phyloP scores from a whole-genome alignment of 2,888 invertebrate genomes.

The Eupithecia abbreviata region DNA sequence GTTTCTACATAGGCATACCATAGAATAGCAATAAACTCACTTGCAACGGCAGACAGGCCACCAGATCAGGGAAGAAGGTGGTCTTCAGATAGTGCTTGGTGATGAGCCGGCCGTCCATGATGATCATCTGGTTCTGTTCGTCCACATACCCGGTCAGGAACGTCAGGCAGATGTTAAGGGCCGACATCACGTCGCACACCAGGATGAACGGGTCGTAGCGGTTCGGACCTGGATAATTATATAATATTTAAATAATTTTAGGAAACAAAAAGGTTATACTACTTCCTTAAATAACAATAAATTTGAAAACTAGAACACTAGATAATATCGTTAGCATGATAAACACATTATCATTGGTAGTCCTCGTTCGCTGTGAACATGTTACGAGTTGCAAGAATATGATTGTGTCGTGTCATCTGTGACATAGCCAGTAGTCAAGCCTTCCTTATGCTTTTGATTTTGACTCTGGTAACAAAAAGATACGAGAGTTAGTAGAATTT shows the following conservation, averaged over 20 bases:
- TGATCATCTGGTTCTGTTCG: slow-evolving; percentile 55
- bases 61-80: slow-evolving; percentile 54
- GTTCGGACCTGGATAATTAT: slow-evolving; percentile 52
- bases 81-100: slow-evolving; percentile 55
- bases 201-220: slow-evolving; percentile 57
- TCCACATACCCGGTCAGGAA: slow-evolving; percentile 69
- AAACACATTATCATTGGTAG: too few species aligned
- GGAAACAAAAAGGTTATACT: not conserved
- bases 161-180: slow-evolving; percentile 56
- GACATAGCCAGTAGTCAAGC: too few species aligned
- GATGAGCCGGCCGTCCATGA: slow-evolving; percentile 57
- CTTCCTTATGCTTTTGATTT: too few species aligned
- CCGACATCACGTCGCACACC: slow-evolving; percentile 54
- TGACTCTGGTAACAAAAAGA: too few species aligned
- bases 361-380: too few species aligned
- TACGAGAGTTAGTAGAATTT: too few species aligned
- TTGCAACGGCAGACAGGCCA: slow-evolving; percentile 47
- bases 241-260: not conserved
- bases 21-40: not conserved
- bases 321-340: too few species aligned
- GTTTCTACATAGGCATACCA: too few species aligned
- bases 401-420: too few species aligned
- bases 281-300: too few species aligned
- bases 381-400: too few species aligned
- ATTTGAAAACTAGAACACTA: too few species aligned